A percentile compares a stretch with the other conserved stretches of the same genome.
phyloP scores from a whole-genome alignment of 2,888 invertebrate species.

The Folsomia manolachei region DNA sequence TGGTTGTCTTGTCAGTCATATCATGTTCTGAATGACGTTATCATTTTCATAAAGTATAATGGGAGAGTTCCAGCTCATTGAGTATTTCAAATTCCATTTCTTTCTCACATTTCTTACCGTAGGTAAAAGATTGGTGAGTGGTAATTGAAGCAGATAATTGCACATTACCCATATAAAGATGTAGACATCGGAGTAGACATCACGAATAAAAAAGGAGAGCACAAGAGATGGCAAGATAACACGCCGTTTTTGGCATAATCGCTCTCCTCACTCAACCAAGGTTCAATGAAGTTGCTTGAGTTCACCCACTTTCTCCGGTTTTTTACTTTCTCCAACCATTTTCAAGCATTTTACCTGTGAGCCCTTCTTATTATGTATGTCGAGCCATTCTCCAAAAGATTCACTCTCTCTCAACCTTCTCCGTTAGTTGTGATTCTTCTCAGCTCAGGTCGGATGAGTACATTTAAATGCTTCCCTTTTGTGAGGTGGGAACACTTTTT shows the following conservation, averaged over 20 bases:
- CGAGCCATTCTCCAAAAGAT: no score
- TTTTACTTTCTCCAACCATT: neutral
- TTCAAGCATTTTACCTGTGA: no score
- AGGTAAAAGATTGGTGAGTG: neutral
- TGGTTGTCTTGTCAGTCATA: neutral
- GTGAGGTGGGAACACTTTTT: no score
- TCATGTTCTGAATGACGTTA: neutral
- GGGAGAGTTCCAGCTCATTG: conserved; percentile 1
- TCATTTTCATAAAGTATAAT: neutral
- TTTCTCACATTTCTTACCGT: no score
- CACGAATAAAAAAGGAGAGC: neutral
- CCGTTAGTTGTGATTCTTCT: no score
- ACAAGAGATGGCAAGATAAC: conserved; percentile 5
- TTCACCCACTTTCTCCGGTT: neutral
- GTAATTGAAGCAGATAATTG: conserved; percentile 1
- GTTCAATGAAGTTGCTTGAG: no score
- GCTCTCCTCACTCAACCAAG: no score
- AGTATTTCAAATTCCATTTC: conserved; percentile 2
- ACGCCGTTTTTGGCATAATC: neutral
- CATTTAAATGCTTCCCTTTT: no score
- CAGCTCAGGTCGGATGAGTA: no score
- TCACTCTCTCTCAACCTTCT: no score
- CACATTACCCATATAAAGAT: conserved; percentile 3
- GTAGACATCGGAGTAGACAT: no score
- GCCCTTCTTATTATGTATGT: no score